These are phyloP conservation scores for Pocota personata DNA, from an alignment of 2,888 invertebrate species.

Conservation along the genomic window DNA sequence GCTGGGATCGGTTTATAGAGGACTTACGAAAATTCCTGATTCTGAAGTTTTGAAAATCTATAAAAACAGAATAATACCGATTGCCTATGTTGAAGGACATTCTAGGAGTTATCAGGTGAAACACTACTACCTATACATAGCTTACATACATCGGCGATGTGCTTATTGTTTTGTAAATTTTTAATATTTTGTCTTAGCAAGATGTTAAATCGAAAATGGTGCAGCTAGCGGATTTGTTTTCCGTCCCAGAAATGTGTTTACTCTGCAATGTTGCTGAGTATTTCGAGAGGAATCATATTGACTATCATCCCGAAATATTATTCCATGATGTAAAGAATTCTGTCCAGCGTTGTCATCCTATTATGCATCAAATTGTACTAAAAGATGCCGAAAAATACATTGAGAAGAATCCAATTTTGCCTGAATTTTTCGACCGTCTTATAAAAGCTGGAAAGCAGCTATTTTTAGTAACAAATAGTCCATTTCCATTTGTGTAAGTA, in stretches of 20 bases:
- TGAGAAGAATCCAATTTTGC: constrained; percentile 89
- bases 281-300: constrained; percentile 93
- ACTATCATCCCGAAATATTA: constrained; percentile 97
- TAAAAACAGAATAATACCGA: constrained; percentile 92
- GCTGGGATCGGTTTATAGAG: constrained; percentile 95
- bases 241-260: constrained; percentile 97
- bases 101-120: constrained; percentile 88
- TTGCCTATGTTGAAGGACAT: constrained; percentile 93
- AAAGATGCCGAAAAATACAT: constrained; percentile 91
- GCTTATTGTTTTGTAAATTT: neutral
- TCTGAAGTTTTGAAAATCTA: constrained; percentile 94
- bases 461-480: constrained; percentile 98
- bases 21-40: constrained; percentile 90
- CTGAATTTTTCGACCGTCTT: constrained; percentile 90
- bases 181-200: constrained; percentile 77
- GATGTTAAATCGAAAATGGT: constrained; percentile 89
- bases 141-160: no score
- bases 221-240: constrained; percentile 97
- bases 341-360: constrained; percentile 93
- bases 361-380: constrained; percentile 95
- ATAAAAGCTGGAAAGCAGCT: constrained; percentile 91
- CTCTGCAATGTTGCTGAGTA: constrained; percentile 97
- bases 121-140: neutral
- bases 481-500: constrained; percentile 96
- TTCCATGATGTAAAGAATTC: constrained; percentile 97